phyloP scores from a whole-genome alignment of 2,797 vertebrate genomes.

The Oceanodroma leucorhoa region DNA sequence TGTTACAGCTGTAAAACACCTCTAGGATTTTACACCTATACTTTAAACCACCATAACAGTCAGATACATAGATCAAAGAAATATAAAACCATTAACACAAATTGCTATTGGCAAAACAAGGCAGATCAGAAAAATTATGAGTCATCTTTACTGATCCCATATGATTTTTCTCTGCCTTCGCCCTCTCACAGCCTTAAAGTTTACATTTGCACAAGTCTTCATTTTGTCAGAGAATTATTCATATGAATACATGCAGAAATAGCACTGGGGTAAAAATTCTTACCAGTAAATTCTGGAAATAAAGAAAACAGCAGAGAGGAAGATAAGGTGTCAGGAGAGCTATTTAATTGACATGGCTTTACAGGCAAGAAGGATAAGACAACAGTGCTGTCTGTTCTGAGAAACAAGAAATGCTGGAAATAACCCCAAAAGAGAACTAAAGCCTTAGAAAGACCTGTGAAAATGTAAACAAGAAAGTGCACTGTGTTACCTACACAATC shows the following conservation, averaged over 20 bases:
- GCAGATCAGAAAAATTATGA: constrained; percentile 25
- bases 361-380: not conserved
- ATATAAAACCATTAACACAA: not conserved
- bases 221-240: not conserved
- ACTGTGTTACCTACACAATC: not conserved
- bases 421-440: not conserved
- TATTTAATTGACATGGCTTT: not conserved
- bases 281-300: not conserved
- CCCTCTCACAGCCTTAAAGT: not conserved
- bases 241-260: not conserved
- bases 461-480: not conserved
- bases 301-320: not conserved
- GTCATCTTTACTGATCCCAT: not conserved
- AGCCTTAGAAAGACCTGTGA: not conserved
- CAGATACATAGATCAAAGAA: constrained; percentile 24
- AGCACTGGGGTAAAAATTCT: not conserved
- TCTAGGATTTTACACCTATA: not conserved
- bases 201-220: not conserved
- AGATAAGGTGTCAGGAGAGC: not conserved
- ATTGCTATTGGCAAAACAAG: constrained; percentile 38
- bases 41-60: not conserved
- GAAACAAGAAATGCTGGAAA: not conserved
- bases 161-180: not conserved
- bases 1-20: not conserved
- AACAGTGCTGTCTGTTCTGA: not conserved